Conservation (phyloP, 2,888 invertebrate genomes). For the Agrochola litura region DNA sequence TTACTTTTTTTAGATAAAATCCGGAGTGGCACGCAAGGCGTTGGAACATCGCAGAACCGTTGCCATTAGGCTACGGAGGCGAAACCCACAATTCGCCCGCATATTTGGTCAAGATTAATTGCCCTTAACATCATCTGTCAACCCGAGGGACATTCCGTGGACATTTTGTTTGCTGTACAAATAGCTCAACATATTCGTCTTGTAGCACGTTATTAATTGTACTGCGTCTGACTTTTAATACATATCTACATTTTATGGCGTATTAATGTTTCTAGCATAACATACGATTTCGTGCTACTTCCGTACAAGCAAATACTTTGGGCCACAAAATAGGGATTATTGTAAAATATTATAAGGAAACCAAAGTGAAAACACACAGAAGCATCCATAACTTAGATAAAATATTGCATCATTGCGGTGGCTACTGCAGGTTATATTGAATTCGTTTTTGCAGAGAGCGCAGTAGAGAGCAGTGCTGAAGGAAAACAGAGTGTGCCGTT, state of each 20-base stretch:
- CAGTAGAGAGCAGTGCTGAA: constrained; percentile 64
- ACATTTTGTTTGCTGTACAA: constrained; percentile 86
- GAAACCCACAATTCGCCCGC: constrained; percentile 84
- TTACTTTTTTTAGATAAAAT: constrained; percentile 51
- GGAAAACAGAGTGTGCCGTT: constrained; percentile 74
- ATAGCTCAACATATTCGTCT: constrained; percentile 80
- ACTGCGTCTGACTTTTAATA: constrained; percentile 50
- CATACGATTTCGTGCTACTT: neutral
- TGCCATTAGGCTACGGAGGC: constrained; percentile 79
- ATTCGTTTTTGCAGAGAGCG: constrained; percentile 64
- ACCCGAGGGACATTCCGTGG: constrained; percentile 81
- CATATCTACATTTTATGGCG: constrained; percentile 21
- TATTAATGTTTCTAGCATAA: constrained; percentile 10
- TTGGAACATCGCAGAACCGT: constrained; percentile 71
- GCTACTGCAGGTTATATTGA: constrained; percentile 56
- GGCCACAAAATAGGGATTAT: neutral
- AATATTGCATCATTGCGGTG: constrained; percentile 45
- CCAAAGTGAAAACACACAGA: constrained; percentile 13
- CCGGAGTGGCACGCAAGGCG: constrained; percentile 62
- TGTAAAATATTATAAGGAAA: neutral
- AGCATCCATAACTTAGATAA: constrained; percentile 46
- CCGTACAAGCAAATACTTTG: constrained; percentile 12
- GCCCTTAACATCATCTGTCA: constrained; percentile 88
- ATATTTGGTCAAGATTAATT: constrained; percentile 90
- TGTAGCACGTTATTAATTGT: constrained; percentile 77